Percentiles rank a stretch among this genome's conserved stretches.
These are phyloP conservation scores for Pitta sordida DNA, from an alignment of 2,113 vertebrate genomes.

Conservation along the genomic window DNA sequence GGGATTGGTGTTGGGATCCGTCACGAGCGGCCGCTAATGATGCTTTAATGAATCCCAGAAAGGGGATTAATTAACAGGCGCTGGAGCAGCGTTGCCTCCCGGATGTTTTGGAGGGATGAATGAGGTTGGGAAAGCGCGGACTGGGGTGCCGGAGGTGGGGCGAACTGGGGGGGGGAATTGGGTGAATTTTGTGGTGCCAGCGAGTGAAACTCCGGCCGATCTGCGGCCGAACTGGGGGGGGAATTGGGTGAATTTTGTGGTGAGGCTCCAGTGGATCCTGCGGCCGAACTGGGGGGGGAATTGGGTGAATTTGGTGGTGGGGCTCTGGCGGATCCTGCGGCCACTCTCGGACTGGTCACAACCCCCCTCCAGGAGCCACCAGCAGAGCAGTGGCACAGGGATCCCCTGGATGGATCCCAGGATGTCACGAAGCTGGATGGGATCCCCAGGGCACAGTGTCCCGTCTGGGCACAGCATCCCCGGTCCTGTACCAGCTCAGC, in stretches of 20 bases:
- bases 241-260: background rate
- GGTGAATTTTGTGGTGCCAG: background rate
- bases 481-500: background rate
- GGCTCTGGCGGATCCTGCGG: fast-evolving
- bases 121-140: background rate
- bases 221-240: background rate
- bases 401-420: background rate
- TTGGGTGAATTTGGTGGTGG: background rate
- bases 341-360: background rate
- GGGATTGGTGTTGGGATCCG: background rate
- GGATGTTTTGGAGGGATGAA: background rate
- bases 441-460: background rate
- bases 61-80: background rate
- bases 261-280: too few species aligned
- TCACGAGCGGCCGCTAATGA: background rate
- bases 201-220: too few species aligned
- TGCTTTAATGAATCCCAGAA: background rate
- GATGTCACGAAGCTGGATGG: fast-evolving
- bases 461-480: background rate
- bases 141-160: fast-evolving
- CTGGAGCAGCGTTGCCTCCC: background rate
- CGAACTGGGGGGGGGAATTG: background rate
- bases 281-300: background rate
- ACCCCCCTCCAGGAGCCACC: background rate
- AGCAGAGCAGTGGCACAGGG: fast-evolving